Conservation (phyloP, 2,797 vertebrate species). For the Mus minutoides region DNA sequence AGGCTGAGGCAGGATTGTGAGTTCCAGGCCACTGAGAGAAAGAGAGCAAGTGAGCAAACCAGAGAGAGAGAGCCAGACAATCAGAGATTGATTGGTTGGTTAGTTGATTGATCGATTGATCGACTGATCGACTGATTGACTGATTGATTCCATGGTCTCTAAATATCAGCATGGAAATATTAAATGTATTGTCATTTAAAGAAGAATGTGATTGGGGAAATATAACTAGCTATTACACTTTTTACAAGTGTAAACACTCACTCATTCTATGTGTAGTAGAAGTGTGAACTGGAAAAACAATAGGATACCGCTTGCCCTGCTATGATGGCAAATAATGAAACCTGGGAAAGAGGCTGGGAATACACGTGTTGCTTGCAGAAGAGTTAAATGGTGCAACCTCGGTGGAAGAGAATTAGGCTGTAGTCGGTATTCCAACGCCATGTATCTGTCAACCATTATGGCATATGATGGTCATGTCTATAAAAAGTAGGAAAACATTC, state of each 20-base stretch:
- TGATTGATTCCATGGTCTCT: slow-evolving; percentile 9
- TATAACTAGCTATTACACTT: not conserved
- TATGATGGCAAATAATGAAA: not conserved
- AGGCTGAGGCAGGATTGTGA: not conserved
- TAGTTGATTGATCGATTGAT: not conserved
- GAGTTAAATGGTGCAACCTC: slow-evolving; percentile 14
- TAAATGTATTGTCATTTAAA: not conserved
- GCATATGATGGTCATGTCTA: not conserved
- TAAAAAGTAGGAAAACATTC: not conserved
- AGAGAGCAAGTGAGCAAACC: not conserved
- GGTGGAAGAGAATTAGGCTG: not conserved
- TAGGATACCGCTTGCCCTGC: slow-evolving; percentile 5
- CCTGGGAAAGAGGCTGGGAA: not conserved
- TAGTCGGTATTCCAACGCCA: slow-evolving; percentile 29
- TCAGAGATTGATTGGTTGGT: not conserved
- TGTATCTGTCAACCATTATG: not conserved
- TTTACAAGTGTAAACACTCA: slow-evolving; percentile 3
- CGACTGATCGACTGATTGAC: too few species aligned
- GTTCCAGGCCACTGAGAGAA: not conserved
- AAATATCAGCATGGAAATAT: slow-evolving; percentile 12
- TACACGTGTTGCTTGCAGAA: not conserved
- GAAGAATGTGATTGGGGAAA: slow-evolving; percentile 21
- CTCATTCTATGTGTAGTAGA: slow-evolving; percentile 27
- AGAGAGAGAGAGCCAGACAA: not conserved
- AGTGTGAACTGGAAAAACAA: slow-evolving; percentile 57